These are phyloP conservation scores for Maniola hyperantus DNA, from an alignment of 2,888 invertebrate genomes.

Conservation along the genomic window DNA sequence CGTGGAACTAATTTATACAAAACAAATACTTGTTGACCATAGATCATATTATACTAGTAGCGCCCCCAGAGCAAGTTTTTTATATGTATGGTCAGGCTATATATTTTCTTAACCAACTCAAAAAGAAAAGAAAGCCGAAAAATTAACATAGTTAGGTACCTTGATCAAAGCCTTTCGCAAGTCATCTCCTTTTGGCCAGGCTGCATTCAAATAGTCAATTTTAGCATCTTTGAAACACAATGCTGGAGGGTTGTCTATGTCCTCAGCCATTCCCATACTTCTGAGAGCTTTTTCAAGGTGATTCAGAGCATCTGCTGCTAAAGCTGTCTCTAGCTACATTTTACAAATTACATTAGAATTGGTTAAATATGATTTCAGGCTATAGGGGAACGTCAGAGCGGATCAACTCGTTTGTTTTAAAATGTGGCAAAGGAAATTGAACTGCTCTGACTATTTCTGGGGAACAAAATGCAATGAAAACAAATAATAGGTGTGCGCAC, in stretches of 20 bases:
- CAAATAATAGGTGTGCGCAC: no score
- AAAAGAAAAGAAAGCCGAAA: no score
- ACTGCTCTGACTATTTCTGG: no score
- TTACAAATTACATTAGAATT: background rate
- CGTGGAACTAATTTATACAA: no score
- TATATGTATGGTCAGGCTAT: no score
- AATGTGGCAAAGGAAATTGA: no score
- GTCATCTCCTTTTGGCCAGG: slow-evolving; percentile 59
- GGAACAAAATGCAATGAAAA: no score
- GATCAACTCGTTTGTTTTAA: no score
- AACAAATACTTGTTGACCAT: no score
- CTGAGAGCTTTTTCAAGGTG: slow-evolving; percentile 66
- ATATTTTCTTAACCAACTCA: no score
- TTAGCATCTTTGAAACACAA: slow-evolving; percentile 85
- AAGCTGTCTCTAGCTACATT: slow-evolving; percentile 64
- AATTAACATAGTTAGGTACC: slow-evolving; percentile 43
- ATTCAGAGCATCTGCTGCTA: slow-evolving; percentile 66
- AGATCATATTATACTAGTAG: no score
- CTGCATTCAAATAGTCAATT: slow-evolving; percentile 58
- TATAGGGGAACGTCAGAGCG: background rate
- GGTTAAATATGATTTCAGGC: background rate
- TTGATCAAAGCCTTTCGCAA: slow-evolving; percentile 53
- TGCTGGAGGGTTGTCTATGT: slow-evolving; percentile 82
- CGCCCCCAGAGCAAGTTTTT: no score
- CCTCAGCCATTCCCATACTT: slow-evolving; percentile 46